Percentiles rank a stretch among this genome's conserved stretches.
Evolutionary conservation across 2,797 vertebrate species (phyloP).

Genomic region (Anguilla obscura): DNA sequence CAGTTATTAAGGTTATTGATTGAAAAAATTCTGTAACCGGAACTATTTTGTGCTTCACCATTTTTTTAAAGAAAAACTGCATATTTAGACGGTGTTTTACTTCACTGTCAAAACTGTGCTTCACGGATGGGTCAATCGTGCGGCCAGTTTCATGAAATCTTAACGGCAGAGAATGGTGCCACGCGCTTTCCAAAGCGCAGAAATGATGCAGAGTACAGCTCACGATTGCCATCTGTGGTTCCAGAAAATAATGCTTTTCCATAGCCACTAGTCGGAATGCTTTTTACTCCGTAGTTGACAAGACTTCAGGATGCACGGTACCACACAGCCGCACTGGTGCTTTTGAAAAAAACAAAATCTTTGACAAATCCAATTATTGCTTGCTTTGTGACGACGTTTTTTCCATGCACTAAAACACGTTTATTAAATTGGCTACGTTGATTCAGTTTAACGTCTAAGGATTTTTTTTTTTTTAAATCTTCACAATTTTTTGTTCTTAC

Average conservation of each 20-base stretch:
- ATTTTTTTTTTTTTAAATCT: background rate
- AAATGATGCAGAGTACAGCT: background rate
- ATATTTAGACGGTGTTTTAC: background rate
- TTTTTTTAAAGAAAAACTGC: background rate
- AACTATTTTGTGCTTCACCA: background rate
- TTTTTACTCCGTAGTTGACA: background rate
- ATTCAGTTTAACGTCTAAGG: background rate
- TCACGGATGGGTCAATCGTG: background rate
- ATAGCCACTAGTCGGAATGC: background rate
- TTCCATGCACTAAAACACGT: background rate
- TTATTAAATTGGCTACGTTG: background rate
- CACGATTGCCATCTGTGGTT: constrained; percentile 29
- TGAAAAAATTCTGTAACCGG: background rate
- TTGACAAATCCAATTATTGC: background rate
- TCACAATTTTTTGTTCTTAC: background rate
- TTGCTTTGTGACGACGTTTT: background rate
- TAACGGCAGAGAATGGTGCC: background rate
- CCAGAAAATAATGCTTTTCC: constrained; percentile 5
- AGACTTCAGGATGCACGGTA: constrained; percentile 21
- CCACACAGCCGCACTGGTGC: constrained; percentile 4
- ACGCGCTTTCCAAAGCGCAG: background rate
- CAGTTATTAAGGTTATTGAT: background rate
- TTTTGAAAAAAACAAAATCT: background rate
- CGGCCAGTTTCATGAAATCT: background rate
- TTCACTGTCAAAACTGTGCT: background rate